Evolutionary conservation across 2,113 vertebrate species (phyloP).

Genomic region (Spea multiplicata): DNA sequence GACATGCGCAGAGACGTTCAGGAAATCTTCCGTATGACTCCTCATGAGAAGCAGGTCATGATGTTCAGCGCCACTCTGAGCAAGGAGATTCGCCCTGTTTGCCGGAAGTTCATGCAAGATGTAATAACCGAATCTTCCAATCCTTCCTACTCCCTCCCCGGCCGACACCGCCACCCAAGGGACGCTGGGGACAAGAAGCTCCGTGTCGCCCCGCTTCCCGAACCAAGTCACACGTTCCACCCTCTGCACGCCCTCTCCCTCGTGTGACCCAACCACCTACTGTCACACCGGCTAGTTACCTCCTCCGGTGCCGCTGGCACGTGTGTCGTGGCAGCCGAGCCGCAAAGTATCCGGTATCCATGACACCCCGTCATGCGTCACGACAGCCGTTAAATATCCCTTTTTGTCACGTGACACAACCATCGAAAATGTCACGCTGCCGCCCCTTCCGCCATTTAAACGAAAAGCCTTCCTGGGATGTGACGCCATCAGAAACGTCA

Average conservation of each 20-base stretch:
- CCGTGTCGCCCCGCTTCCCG: conserved; percentile 48
- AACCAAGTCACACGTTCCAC: conserved; percentile 49
- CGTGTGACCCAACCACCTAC: conserved; percentile 43
- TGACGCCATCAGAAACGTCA: not conserved
- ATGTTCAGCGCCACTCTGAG: conserved; percentile 84
- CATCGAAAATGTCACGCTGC: not conserved
- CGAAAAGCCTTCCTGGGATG: not conserved
- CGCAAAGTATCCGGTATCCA: not conserved
- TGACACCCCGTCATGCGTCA: conserved; percentile 15
- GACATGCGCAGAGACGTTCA: conserved; percentile 84
- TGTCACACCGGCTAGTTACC: conserved; percentile 48
- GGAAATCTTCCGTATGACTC: conserved; percentile 84
- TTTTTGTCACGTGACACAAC: conserved; percentile 23
- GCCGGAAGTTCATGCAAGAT: conserved; percentile 87
- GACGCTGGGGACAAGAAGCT: conserved; percentile 48
- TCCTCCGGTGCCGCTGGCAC: conserved; percentile 49
- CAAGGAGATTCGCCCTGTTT: conserved; percentile 82
- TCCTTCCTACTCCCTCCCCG: conserved; percentile 40
- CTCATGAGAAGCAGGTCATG: conserved; percentile 85
- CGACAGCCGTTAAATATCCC: conserved; percentile 30
- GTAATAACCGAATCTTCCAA: conserved; percentile 65
- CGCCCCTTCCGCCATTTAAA: not conserved
- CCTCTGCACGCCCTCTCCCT: conserved; percentile 24
- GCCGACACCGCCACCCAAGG: conserved; percentile 29
- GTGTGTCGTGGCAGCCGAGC: conserved; percentile 47